These are phyloP conservation scores for Sialia sialis DNA, from an alignment of 2,113 vertebrate species.

Conservation along the genomic window DNA sequence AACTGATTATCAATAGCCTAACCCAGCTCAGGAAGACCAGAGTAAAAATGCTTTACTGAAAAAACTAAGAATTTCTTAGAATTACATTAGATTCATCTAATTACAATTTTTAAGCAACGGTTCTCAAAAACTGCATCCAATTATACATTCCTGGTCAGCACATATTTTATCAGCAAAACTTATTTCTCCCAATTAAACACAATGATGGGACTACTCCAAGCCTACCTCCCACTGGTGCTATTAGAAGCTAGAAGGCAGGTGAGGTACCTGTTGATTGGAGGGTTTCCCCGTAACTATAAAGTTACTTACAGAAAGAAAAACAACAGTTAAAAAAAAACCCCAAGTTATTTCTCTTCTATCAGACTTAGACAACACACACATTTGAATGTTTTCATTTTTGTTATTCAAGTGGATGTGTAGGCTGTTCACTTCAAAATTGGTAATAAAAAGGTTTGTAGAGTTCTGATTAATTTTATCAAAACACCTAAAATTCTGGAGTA, in stretches of 20 bases:
- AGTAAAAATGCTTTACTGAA: neutral
- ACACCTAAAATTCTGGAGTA: neutral
- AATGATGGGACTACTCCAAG: slow-evolving; percentile 9
- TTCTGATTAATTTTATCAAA: neutral
- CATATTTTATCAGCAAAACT: neutral
- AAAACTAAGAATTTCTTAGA: neutral
- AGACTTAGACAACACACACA: slow-evolving; percentile 22
- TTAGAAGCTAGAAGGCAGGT: slow-evolving; percentile 55
- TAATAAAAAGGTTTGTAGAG: neutral
- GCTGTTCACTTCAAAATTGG: neutral
- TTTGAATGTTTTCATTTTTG: neutral
- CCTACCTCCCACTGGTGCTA: slow-evolving; percentile 44
- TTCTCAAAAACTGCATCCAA: neutral
- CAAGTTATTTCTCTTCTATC: slow-evolving; percentile 29
- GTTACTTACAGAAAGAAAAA: slow-evolving; percentile 56
- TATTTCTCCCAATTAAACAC: slow-evolving; percentile 21
- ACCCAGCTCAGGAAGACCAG: neutral
- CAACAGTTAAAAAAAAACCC: slow-evolving; percentile 22
- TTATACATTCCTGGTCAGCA: neutral
- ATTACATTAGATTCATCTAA: neutral
- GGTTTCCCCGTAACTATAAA: slow-evolving; percentile 45
- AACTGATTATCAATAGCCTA: neutral
- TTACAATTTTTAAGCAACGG: neutral
- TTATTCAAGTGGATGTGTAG: neutral
- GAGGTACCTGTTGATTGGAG: slow-evolving; percentile 57